phyloP scores from a whole-genome alignment of 2,113 vertebrate genomes.

The Lamprologus ornatipinnis region DNA sequence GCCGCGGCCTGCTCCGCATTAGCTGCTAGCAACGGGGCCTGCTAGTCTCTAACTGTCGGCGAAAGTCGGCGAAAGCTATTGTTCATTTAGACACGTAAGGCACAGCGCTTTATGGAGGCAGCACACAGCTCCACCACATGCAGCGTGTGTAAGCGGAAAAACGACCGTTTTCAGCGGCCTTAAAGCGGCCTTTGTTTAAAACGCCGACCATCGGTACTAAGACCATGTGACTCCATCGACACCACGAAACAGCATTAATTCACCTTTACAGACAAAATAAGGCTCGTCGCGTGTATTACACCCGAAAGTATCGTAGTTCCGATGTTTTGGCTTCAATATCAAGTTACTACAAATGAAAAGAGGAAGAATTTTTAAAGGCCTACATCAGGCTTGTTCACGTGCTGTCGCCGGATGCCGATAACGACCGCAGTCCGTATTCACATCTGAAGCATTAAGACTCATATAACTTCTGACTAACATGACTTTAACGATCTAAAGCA shows the following conservation, averaged over 20 bases:
- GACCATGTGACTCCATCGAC: slow-evolving; percentile 18
- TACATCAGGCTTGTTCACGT: slow-evolving; percentile 2
- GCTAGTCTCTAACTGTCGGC: not conserved
- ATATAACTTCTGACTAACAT: rapidly evolving
- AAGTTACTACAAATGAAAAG: rapidly evolving
- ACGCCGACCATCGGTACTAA: not conserved
- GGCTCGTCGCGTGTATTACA: rapidly evolving
- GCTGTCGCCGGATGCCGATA: slow-evolving; percentile 15
- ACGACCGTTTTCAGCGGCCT: not conserved
- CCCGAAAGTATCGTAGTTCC: rapidly evolving
- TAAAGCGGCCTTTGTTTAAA: not conserved
- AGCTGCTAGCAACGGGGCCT: not conserved
- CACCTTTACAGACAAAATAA: rapidly evolving
- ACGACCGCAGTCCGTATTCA: too few species aligned
- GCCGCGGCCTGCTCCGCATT: not conserved
- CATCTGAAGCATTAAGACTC: not conserved
- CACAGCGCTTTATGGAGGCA: not conserved
- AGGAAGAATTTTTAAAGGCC: not conserved
- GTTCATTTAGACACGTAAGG: rapidly evolving
- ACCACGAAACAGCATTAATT: not conserved
- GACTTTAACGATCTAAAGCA: not conserved
- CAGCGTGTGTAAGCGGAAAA: not conserved
- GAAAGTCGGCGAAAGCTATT: not conserved
- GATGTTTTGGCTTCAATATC: rapidly evolving
- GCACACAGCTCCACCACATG: not conserved